Evolutionary conservation across 1,140 invertebrate genomes (phyloP).

Genomic region (Nymphalis io): DNA sequence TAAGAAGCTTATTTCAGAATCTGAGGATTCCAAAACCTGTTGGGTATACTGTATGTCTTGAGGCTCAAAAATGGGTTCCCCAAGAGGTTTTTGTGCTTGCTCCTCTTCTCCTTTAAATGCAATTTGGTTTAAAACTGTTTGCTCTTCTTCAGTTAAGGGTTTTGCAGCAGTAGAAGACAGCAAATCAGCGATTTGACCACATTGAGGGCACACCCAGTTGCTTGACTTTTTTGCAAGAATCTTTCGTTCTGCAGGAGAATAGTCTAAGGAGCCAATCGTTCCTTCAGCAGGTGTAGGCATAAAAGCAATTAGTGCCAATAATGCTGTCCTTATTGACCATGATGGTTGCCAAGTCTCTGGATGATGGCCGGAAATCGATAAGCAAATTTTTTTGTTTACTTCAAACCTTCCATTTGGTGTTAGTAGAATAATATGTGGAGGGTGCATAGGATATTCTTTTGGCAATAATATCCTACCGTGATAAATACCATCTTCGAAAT

Average conservation of each 20-base stretch:
- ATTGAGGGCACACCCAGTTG: slow-evolving; percentile 82
- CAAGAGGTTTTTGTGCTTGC: slow-evolving; percentile 59
- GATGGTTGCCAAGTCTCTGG: slow-evolving; percentile 98
- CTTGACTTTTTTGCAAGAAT: slow-evolving; percentile 88
- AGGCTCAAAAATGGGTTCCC: slow-evolving; percentile 53
- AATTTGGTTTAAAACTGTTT: slow-evolving; percentile 72
- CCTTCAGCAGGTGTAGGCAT: slow-evolving; percentile 95
- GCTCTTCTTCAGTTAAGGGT: slow-evolving; percentile 79
- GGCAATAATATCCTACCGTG: slow-evolving; percentile 95
- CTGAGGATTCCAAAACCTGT: slow-evolving; percentile 63
- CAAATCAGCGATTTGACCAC: slow-evolving; percentile 81
- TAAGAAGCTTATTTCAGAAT: slow-evolving; percentile 60
- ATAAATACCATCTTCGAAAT: slow-evolving; percentile 95
- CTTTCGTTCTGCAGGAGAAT: slow-evolving; percentile 90
- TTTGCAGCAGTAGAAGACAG: slow-evolving; percentile 74
- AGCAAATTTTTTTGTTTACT: slow-evolving; percentile 96
- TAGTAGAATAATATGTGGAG: slow-evolving; percentile 96
- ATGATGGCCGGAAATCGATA: slow-evolving; percentile 98
- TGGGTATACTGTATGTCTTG: slow-evolving; percentile 40
- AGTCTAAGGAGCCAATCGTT: slow-evolving; percentile 95
- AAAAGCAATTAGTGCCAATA: slow-evolving; percentile 96
- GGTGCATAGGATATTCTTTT: slow-evolving; percentile 98
- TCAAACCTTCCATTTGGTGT: slow-evolving; percentile 98
- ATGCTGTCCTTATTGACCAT: slow-evolving; percentile 97
- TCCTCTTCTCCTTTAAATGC: slow-evolving; percentile 76